Conservation (phyloP, 2,113 vertebrate species). For the Vombatus ursinus region DNA sequence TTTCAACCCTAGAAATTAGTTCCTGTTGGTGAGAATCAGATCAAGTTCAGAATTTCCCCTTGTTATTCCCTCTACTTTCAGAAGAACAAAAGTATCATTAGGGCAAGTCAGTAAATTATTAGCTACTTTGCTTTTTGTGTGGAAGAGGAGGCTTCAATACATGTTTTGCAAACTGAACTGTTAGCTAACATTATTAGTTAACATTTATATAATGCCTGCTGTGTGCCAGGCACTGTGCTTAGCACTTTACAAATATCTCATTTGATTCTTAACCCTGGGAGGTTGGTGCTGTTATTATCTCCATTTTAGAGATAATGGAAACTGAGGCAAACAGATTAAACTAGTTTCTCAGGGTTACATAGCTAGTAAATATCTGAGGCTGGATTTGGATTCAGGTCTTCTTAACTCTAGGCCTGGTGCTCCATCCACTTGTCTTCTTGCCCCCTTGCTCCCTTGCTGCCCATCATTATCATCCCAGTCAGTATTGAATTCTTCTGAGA, state of each 20-base stretch:
- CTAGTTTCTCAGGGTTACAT: not conserved
- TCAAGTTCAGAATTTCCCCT: not conserved
- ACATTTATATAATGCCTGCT: not conserved
- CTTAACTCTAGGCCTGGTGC: not conserved
- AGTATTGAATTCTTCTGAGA: no score
- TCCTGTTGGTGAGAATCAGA: not conserved
- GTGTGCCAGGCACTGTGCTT: not conserved
- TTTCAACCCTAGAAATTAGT: not conserved
- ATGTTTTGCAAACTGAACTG: no score
- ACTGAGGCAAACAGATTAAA: not conserved
- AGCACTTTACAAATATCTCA: not conserved
- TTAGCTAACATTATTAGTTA: no score
- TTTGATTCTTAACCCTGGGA: not conserved
- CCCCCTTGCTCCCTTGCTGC: no score
- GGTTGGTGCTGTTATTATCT: not conserved
- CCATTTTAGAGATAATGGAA: not conserved
- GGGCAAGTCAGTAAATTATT: no score
- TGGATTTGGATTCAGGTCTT: not conserved
- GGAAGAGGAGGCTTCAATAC: no score
- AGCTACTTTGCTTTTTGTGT: no score
- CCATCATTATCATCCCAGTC: no score
- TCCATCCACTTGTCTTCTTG: no score
- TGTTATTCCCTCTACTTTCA: no score
- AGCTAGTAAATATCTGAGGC: not conserved
- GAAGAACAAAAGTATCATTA: no score